These are phyloP conservation scores for Idaea dimidiata DNA, from an alignment of 2,888 invertebrate genomes.

Conservation along the genomic window DNA sequence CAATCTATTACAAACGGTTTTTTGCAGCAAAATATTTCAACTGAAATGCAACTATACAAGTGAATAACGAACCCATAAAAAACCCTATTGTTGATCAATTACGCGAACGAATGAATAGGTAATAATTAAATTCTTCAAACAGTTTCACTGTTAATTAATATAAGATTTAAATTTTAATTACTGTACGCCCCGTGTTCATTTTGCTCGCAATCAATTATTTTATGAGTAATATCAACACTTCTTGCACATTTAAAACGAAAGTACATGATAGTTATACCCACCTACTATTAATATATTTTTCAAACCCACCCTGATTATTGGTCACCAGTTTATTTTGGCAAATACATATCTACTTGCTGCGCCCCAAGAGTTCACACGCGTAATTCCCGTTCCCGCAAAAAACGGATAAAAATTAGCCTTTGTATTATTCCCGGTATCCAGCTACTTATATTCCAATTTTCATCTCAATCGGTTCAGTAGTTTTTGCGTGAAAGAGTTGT, in stretches of 20 bases:
- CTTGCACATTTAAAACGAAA: background rate
- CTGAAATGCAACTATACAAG: background rate
- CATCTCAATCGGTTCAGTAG: no score
- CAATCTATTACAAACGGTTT: background rate
- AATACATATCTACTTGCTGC: no score
- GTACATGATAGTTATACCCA: background rate
- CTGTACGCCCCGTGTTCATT: background rate
- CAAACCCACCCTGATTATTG: no score
- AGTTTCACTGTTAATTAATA: slow-evolving; percentile 3
- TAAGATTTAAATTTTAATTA: background rate
- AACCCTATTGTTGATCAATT: background rate
- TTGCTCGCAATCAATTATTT: background rate
- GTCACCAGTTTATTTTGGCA: no score
- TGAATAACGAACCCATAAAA: background rate
- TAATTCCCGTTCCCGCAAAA: no score
- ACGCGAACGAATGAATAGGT: background rate
- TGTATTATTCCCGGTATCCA: no score
- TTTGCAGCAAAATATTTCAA: background rate
- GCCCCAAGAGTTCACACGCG: no score
- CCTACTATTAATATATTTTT: no score
- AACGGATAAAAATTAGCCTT: no score
- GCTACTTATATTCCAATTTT: no score
- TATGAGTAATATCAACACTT: background rate
- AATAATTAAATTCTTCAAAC: background rate
- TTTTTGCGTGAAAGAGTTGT: no score